Base-by-base conservation (phyloP, 2,113 vertebrate genomes). In the Elanus axillaris region DNA sequence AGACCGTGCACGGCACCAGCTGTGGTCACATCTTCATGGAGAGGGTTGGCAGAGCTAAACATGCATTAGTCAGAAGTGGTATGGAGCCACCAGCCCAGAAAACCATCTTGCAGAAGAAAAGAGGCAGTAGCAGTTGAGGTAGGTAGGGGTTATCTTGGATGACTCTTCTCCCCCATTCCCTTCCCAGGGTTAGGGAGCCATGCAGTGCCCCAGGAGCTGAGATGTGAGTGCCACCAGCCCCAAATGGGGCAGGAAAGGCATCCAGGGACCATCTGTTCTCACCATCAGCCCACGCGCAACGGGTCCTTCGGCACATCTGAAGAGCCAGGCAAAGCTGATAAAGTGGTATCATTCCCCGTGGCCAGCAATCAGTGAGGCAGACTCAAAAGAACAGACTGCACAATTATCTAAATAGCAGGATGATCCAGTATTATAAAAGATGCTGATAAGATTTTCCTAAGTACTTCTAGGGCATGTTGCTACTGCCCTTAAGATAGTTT, bases 1-100 rank as follows among this genome's bases (percentile, higher is more conserved):
- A 69, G 31, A 43, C 13, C n/a, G 42, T 1, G 5, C 6, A 0
- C 3, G 1, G 59, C 32, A 26, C 18, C 11, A 20, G 4, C 0
- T 34, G 38, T 1, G 6, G 29, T 23, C 71, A 45, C 36, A 27
- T 9, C 64, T 50, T 40, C 88, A 59, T 4, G 64, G 4, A 27
- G 55, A 77, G 18, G 12, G 7, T 2, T 6, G 6, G 40, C 48
- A 86, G 67, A 69, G 55, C 21, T 45, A 59, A 43, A 22, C 0
- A 0, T 5, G 7, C 5, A 0, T 77, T 42, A 74, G 40, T 25
- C 9, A 2, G 22, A 9, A 38, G 67, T 2, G 1, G n/a, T 18
- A 42, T 2, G 62, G 27, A 52, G 9, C 22, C 55, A 38, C 42
- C 32, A 58, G 34, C 18, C 14, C 18, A 59, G 72, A 43, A 32